A percentile compares a stretch with the other conserved stretches of the same genome.
Evolutionary conservation across 2,113 vertebrate genomes (phyloP).

Genomic region (Gymnarchus niloticus): DNA sequence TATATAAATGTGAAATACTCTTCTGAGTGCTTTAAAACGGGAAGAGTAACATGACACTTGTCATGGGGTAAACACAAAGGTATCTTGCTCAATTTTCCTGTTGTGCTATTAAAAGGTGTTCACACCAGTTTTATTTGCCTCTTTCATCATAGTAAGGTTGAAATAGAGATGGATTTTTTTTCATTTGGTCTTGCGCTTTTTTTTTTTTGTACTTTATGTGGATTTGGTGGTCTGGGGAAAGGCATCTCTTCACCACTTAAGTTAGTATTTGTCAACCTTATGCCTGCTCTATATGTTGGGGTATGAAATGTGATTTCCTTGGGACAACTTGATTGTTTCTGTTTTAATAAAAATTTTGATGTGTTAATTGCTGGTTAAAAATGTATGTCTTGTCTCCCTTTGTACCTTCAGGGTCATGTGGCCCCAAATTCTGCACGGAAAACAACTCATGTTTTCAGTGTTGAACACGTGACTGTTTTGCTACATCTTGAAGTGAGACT

Average conservation of each 20-base stretch:
- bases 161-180: not conserved
- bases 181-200: not conserved
- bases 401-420: not conserved
- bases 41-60: no score
- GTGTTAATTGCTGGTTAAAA: not conserved
- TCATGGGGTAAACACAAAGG: not conserved
- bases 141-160: not conserved
- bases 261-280: not conserved
- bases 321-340: conserved; percentile 1
- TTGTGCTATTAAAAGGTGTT: no score
- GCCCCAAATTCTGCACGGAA: not conserved
- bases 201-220: not conserved
- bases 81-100: no score
- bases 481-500: no score
- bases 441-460: no score
- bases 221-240: not conserved
- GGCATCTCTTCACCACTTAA: not conserved
- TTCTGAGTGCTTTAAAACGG: no score
- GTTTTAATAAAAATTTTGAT: conserved; percentile 17
- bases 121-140: not conserved
- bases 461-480: no score
- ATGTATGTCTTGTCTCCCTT: not conserved
- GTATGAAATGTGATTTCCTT: not conserved
- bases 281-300: conserved; percentile 9
- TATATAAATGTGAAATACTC: no score